Evolutionary conservation across 2,888 invertebrate genomes (phyloP), one percentile per base, ranked within the genome.

Genomic region (Nebria salina): DNA sequence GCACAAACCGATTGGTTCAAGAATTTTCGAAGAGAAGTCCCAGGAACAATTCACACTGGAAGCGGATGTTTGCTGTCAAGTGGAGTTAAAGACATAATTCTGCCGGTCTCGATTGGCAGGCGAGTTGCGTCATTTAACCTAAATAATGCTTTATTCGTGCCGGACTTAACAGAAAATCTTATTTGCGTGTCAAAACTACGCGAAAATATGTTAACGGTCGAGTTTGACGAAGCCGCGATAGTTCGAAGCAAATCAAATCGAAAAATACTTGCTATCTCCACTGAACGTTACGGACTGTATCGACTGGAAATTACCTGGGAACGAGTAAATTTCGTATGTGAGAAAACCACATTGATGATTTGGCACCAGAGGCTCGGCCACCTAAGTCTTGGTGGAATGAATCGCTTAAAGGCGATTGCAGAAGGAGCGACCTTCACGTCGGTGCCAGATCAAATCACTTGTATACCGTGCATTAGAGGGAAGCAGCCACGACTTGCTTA

Each of bases 401-500:
- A 25, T 2, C 3, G 8, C 26, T 76, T 81, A 76, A 76, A 76
- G 72, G 81, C 76, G 1, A 13, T 75, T 0, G 72, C 76, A 15
- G 42, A 76, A 15, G 76, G 81, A 9, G 1, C 76, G 13, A 8
- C 15, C 7, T 76, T 34, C 42, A 65, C 8, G 42, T 41, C 25
- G 8, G 20, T 81, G 82, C 2, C 82, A 83, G 72, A 75, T 65
- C 83, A 82, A 9, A 83, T 84, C 54, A 70, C 70, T 9, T 84
- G 84, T 81, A 42, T 75, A 13, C 68, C 79, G 8, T 84, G 85
- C 73, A 84, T 79, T 84, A 85, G 85, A 80, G 86, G 84, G 0
- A 86, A 86, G 77, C 85, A 86, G 66, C 9, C 82, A 5, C 83
- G 85, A 43, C 83, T 85, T 20, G 85, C 86, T 6, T 86, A 86